Percentiles rank a stretch among this genome's conserved stretches.
These are phyloP conservation scores for Catocala fraxini DNA, from an alignment of 2,888 invertebrate genomes.

Conservation along the genomic window DNA sequence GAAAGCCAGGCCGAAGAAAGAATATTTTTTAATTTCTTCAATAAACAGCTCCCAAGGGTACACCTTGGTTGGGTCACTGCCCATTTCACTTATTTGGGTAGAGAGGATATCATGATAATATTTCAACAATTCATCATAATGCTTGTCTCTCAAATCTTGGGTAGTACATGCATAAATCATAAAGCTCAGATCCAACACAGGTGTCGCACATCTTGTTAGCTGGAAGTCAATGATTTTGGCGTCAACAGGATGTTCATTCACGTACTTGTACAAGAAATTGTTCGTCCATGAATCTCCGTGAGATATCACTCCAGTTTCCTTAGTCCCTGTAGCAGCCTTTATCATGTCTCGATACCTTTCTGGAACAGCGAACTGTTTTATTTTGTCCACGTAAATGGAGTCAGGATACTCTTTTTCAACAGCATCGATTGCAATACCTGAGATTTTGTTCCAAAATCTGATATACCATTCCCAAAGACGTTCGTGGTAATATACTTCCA, in stretches of 20 bases:
- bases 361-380: constrained; percentile 84
- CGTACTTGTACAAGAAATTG: constrained; percentile 89
- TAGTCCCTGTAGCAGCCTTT: constrained; percentile 69
- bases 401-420: constrained; percentile 89
- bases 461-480: constrained; percentile 87
- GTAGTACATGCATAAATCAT: constrained; percentile 87
- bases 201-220: constrained; percentile 87
- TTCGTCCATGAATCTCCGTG: constrained; percentile 93
- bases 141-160: constrained; percentile 82
- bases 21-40: constrained; percentile 87
- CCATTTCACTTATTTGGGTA: constrained; percentile 85
- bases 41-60: constrained; percentile 84
- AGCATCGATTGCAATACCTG: constrained; percentile 88
- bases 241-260: constrained; percentile 61
- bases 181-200: constrained; percentile 88
- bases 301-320: constrained; percentile 86
- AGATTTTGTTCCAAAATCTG: constrained; percentile 83
- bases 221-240: constrained; percentile 91
- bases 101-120: constrained; percentile 88
- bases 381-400: constrained; percentile 86
- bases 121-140: constrained; percentile 88
- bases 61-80: constrained; percentile 86
- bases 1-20: constrained; percentile 87
- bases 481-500: constrained; percentile 88
- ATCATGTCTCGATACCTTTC: constrained; percentile 83